Percentiles rank a stretch among this genome's conserved stretches.
phyloP scores from a whole-genome alignment of 2,888 invertebrate genomes.

The Rutpela maculata region DNA sequence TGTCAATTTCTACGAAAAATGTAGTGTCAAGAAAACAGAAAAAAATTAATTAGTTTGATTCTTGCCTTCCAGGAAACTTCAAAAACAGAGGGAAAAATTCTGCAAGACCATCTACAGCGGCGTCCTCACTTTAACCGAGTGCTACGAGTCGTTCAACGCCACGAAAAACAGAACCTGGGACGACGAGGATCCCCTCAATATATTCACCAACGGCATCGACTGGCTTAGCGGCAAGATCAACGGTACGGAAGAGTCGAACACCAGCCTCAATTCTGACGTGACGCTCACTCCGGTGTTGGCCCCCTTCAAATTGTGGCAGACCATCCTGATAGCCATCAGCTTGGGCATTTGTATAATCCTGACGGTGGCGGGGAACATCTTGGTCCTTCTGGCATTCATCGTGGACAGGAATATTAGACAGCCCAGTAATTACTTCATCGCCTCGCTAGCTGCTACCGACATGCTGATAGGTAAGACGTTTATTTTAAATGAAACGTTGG shows the following conservation, averaged over 20 bases:
- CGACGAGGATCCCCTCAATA: constrained; percentile 69
- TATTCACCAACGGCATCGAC: constrained; percentile 61
- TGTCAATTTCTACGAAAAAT: no score
- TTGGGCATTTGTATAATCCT: constrained; percentile 92
- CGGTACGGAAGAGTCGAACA: constrained; percentile 48
- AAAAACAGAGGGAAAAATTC: constrained; percentile 83
- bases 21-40: no score
- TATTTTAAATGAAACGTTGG: not conserved
- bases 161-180: constrained; percentile 65
- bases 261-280: constrained; percentile 55
- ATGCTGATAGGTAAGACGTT: constrained; percentile 89
- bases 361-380: constrained; percentile 95
- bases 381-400: constrained; percentile 95
- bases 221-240: constrained; percentile 46
- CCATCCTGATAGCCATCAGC: constrained; percentile 90
- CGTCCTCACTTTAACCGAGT: constrained; percentile 78
- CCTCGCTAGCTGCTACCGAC: constrained; percentile 97
- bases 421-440: constrained; percentile 99
- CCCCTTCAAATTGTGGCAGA: constrained; percentile 93
- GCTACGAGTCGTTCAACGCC: constrained; percentile 76
- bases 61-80: constrained; percentile 79
- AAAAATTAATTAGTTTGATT: no score
- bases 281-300: constrained; percentile 79
- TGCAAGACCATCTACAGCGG: constrained; percentile 82
- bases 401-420: constrained; percentile 95